These are phyloP conservation scores for Lepidurus packardi DNA, from an alignment of 1,140 invertebrate species.

Conservation along the genomic window DNA sequence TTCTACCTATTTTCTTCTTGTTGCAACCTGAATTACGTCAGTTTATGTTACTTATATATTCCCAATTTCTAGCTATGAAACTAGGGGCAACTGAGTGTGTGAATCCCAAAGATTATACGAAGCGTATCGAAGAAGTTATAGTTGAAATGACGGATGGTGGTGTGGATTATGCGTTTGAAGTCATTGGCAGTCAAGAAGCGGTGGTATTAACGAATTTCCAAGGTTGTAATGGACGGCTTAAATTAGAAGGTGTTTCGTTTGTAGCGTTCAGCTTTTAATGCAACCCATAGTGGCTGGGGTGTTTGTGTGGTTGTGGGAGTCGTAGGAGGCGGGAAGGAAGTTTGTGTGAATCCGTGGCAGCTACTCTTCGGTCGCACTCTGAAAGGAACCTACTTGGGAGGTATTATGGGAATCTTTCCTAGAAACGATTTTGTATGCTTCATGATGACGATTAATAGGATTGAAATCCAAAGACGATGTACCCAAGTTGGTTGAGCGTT, in stretches of 20 bases:
- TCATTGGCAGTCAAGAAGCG: constrained; percentile 57
- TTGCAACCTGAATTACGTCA: background rate
- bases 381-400: constrained; percentile 93
- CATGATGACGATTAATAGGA: constrained; percentile 55
- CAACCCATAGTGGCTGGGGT: constrained; percentile 23
- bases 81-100: constrained; percentile 55
- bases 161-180: constrained; percentile 64
- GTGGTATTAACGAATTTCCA: constrained; percentile 49
- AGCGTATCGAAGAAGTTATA: constrained; percentile 51
- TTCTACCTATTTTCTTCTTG: too few species aligned
- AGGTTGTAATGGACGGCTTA: background rate
- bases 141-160: constrained; percentile 59
- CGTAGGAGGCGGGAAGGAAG: background rate
- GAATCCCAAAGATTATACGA: constrained; percentile 47
- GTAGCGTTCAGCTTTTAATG: constrained; percentile 32
- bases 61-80: constrained; percentile 44
- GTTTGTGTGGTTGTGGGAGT: constrained; percentile 23
- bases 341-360: background rate
- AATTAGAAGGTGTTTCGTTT: background rate
- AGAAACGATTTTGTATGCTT: constrained; percentile 51
- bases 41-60: background rate
- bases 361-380: constrained; percentile 58
- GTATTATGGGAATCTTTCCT: constrained; percentile 40
- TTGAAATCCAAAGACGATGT: constrained; percentile 48
- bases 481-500: constrained; percentile 79